Conservation (phyloP, 2,797 vertebrate genomes). For the Helarctos malayanus region DNA sequence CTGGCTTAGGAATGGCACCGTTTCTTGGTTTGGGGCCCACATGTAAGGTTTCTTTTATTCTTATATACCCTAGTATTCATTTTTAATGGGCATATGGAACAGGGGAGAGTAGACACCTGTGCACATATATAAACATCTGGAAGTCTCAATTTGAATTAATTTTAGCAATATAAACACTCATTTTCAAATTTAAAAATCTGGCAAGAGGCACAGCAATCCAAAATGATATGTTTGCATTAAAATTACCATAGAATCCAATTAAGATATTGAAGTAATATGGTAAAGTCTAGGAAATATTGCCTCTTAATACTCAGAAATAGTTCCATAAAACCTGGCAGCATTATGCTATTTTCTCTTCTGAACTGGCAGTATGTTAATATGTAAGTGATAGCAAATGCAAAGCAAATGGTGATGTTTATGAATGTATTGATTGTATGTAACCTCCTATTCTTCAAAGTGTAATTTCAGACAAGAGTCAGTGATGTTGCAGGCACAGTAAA, state of each 20-base stretch:
- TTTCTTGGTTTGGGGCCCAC: neutral
- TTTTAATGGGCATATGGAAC: slow-evolving; percentile 17
- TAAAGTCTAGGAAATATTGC: slow-evolving; percentile 56
- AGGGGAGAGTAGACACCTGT: neutral
- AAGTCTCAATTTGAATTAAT: slow-evolving; percentile 43
- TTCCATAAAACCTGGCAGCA: slow-evolving; percentile 58
- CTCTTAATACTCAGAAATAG: slow-evolving; percentile 73
- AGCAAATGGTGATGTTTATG: slow-evolving; percentile 84
- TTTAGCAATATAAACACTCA: slow-evolving; percentile 47
- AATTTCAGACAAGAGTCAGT: slow-evolving; percentile 87
- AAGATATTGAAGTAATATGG: slow-evolving; percentile 75
- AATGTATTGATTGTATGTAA: slow-evolving; percentile 85
- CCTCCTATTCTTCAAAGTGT: slow-evolving; percentile 84
- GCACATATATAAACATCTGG: slow-evolving; percentile 15
- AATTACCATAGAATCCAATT: slow-evolving; percentile 54
- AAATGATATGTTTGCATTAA: slow-evolving; percentile 27
- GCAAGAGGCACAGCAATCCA: neutral
- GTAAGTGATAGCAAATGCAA: slow-evolving; percentile 84
- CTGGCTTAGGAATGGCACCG: neutral
- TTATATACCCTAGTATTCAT: neutral
- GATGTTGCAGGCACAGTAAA: slow-evolving; percentile 82
- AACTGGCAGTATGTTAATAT: slow-evolving; percentile 83
- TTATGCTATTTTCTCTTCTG: slow-evolving; percentile 80
- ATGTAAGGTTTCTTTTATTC: neutral
- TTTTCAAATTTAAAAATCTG: slow-evolving; percentile 69